Conservation (phyloP, 2,797 vertebrate species). For the Lagodon rhomboides region DNA sequence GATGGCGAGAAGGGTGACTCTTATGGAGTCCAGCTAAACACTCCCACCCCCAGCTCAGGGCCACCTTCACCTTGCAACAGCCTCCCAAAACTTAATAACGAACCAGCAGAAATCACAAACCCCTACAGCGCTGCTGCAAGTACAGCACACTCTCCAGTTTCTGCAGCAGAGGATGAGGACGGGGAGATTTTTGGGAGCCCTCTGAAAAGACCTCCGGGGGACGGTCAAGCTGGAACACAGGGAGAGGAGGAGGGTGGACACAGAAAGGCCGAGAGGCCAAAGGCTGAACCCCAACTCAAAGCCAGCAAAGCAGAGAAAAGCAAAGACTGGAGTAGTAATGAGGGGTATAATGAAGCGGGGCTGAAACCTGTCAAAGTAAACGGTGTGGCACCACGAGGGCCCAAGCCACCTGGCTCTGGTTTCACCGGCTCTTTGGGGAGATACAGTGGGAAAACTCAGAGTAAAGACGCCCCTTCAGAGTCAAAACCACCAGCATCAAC, state of each 20-base stretch:
- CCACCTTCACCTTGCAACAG: constrained; percentile 72
- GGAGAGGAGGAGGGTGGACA: constrained; percentile 75
- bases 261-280: constrained; percentile 43
- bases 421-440: constrained; percentile 61
- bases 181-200: constrained; percentile 78
- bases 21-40: constrained; percentile 94
- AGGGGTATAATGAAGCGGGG: constrained; percentile 84
- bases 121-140: constrained; percentile 50
- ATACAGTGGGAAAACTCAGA: constrained; percentile 24
- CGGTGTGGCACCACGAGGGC: constrained; percentile 38
- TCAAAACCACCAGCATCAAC: constrained; percentile 32
- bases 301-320: constrained; percentile 34
- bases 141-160: constrained; percentile 75
- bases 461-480: constrained; percentile 5
- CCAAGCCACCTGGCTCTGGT: constrained; percentile 18
- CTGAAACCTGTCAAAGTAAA: constrained; percentile 81
- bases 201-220: constrained; percentile 85
- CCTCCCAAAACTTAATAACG: constrained; percentile 55
- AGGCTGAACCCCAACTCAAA: constrained; percentile 59
- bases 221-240: constrained; percentile 85
- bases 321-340: constrained; percentile 27
- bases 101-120: constrained; percentile 49
- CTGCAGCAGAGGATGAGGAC: constrained; percentile 80
- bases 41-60: constrained; percentile 66
- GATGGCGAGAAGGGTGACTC: constrained; percentile 93